Evolutionary conservation across 2,113 vertebrate species (phyloP), one percentile per base, ranked within the genome.

Genomic region (Nicator chloris): DNA sequence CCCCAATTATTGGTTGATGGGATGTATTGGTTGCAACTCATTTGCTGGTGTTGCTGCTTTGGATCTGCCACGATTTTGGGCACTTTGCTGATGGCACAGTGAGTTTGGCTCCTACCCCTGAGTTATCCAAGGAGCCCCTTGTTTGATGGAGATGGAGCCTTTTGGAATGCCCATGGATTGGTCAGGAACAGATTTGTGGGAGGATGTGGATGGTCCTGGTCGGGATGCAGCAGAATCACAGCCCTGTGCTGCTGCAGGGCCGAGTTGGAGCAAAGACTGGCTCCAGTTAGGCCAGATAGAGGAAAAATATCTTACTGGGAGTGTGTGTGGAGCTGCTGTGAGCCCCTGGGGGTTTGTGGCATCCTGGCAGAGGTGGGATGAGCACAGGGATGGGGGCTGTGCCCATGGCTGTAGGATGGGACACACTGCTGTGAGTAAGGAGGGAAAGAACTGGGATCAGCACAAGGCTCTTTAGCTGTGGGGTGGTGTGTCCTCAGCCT

Each of bases 11-110:
- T 3, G 6, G 2, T 6, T 1, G 23, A 9, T 57, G 44, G 40
- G n/a, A 6, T 37, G 13, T 11, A 0, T 11, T 1, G 0, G 1
- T 14, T 40, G 12, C 26, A 3, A 60, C 23, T 66, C 39, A 1
- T 59, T 51, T 4, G 8, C 44, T 42, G n/a, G 2, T 50, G 64
- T 35, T 0, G 0, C 13, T 3, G 2, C 57, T 72, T 68, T 10
- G 70, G 61, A 6, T 53, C n/a, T 28, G 27, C 37, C 37, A 2
- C 0, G 1, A 2, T 26, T 50, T 33, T 28, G 50, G 23, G 59
- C 53, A 23, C 51, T 26, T 53, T 12, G n/a, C 39, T 50, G 9
- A 5, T 9, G 6, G 35, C 14, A 2, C 13, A 2, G 44, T 18
- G 37, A 20, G 44, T 31, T 21, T 33, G 64, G 42, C 71, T 88